Evolutionary conservation across 2,888 invertebrate species (phyloP).

Genomic region (Epistrophe grossulariae): DNA sequence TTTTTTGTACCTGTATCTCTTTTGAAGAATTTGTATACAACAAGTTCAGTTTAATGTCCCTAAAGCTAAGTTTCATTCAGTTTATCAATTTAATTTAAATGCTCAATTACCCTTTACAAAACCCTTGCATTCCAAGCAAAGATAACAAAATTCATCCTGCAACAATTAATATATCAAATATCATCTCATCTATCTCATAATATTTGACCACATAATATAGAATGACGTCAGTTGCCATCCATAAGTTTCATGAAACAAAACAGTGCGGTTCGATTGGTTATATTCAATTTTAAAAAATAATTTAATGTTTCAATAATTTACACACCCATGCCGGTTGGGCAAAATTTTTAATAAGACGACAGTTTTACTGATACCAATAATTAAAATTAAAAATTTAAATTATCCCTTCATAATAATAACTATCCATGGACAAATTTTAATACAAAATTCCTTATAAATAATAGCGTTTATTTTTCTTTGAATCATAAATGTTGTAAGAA

Average conservation of each 20-base stretch:
- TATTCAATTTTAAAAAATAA: neutral
- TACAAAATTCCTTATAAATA: too few relatives aligned
- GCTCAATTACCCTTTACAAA: constrained; percentile 30
- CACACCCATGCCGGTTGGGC: too few relatives aligned
- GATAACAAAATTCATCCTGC: constrained; percentile 40
- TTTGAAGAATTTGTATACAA: neutral
- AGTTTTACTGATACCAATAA: too few relatives aligned
- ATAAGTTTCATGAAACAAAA: neutral
- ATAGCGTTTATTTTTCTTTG: too few relatives aligned
- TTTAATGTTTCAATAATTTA: neutral
- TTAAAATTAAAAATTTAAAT: too few relatives aligned
- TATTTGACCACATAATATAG: constrained; percentile 33
- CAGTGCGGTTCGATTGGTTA: neutral
- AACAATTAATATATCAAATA: constrained; percentile 52
- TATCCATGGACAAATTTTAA: too few relatives aligned
- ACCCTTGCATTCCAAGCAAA: constrained; percentile 16
- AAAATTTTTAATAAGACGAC: too few relatives aligned
- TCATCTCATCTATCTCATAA: constrained; percentile 21
- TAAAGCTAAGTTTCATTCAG: constrained; percentile 3
- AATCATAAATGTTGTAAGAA: too few relatives aligned
- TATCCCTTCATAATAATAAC: too few relatives aligned
- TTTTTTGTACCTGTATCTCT: neutral
- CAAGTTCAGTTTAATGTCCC: neutral
- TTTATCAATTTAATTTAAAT: constrained; percentile 38
- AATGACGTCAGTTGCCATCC: constrained; percentile 25